Evolutionary conservation across 2,888 invertebrate species (phyloP), one percentile per base, ranked within the genome.

Genomic region (Pseudococcus viburni): DNA sequence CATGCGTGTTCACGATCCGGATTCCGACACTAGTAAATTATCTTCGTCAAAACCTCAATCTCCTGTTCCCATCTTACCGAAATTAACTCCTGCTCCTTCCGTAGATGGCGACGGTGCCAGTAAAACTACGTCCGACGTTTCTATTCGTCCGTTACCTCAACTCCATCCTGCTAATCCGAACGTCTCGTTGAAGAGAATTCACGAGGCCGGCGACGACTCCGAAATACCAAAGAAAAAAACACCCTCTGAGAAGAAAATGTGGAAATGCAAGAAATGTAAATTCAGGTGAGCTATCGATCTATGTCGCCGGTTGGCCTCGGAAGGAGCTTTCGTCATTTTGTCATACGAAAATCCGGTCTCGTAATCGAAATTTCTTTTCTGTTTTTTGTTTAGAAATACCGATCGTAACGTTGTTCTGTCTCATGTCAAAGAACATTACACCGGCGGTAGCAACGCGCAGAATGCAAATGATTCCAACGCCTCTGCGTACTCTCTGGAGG

Each of bases 181-280:
- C 89, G 6, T 68, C 9, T 89, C 89, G 90, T 92, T 91, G 92
- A 93, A 91, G 92, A 91, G 89, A 19, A 46, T 48, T 51, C 87
- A 87, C 51, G 90, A 90, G 17, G 85, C 89, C 11, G 89, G 89
- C 33, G 89, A 89, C 48, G 89, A 90, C 51, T 85, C 80, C 89
- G 42, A 88, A 26, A 80, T 80, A 73, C 87, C 90, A 33, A 90
- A 90, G 88, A 90, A 90, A 89, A 90, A 90, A 87, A 51, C 77
- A 17, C 89, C 89, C 0, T 89, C 59, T 0, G 85, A 95, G 92
- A 94, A 95, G 91, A 96, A 95, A 17, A 92, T 95, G 90, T 97
- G 97, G 95, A 96, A 96, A 91, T 98, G 98, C 92, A 96, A 96
- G 92, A 96, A 96, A 91, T 98, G 98, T 92, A 94, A 95, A 91